Evolutionary conservation across 2,888 invertebrate species (phyloP), one percentile per base, ranked within the genome.

Genomic region (Drosophila neutralis): DNA sequence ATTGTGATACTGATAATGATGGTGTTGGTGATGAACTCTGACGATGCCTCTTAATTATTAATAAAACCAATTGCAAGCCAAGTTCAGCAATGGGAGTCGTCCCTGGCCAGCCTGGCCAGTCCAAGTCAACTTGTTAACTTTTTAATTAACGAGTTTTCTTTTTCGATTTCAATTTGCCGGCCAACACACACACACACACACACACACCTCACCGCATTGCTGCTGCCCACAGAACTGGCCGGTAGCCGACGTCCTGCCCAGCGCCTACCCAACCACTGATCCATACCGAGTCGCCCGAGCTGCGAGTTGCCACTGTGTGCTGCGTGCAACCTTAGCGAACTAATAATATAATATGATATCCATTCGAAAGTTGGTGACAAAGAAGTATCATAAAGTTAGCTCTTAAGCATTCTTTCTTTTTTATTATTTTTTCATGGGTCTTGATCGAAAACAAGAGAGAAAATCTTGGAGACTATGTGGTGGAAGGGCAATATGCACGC

Each of bases 81-180:
- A 73, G 59, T 69, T 75, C 63, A 68, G 69, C 68, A 72, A n/a
- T 60, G 59, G 57, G 51, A 40, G 52, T 31, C n/a, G 62, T 31
- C 49, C 35, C 40, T 21, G 61, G 13, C 51, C 42, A 24, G 45
- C 56, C 70, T 68, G 58, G 53, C 66, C 72, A 24, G 66, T 72
- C 67, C 78, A 72, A 79, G 78, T 76, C 76, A 77, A 80, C 83
- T 87, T 87, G 90, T 90, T 91, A 90, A 90, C 91, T 90, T 91
- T 90, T 90, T 90, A 90, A 90, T 90, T 90, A 90, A 90, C 90
- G 90, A 91, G 91, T 90, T 91, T 90, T 90, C 89, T 88, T 90
- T 86, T 90, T 90, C 90, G 90, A 90, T 90, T 91, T 91, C 91
- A 90, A 91, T 90, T 91, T 91, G 91, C 90, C 87, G 80, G 77